Percentiles rank a stretch among this genome's conserved stretches.
These are phyloP conservation scores for Salvelinus sp. DNA, from an alignment of 2,113 vertebrate species.

Conservation along the genomic window DNA sequence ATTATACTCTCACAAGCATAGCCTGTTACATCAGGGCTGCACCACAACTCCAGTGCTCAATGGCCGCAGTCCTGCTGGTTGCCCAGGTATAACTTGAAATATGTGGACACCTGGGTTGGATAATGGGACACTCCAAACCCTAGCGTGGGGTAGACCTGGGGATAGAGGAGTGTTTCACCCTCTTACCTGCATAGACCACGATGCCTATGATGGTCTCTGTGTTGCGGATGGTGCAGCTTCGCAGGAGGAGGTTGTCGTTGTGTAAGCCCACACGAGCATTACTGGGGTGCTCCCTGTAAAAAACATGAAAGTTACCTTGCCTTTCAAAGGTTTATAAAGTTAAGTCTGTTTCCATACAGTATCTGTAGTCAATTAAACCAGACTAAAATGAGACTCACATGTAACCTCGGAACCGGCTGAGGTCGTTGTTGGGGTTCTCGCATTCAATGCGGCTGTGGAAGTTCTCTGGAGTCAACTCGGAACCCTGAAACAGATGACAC, in stretches of 20 bases:
- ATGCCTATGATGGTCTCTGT: conserved; percentile 89
- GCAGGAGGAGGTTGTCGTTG: conserved; percentile 88
- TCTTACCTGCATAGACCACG: conserved; percentile 92
- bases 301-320: not conserved
- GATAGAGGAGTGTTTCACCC: not conserved
- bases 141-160: not conserved
- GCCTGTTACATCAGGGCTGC: no score
- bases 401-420: conserved; percentile 86
- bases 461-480: conserved; percentile 82
- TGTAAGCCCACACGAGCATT: conserved; percentile 83
- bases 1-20: no score
- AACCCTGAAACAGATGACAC: conserved; percentile 68
- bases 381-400: conserved; percentile 79
- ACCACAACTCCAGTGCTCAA: no score
- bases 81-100: no score
- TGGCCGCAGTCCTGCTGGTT: no score
- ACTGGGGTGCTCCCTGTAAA: conserved; percentile 80
- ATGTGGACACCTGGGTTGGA: no score
- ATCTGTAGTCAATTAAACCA: not conserved
- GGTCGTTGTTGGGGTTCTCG: conserved; percentile 90
- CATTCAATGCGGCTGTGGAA: conserved; percentile 88
- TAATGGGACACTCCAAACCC: not conserved
- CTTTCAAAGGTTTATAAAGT: no score
- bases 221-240: conserved; percentile 91
- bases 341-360: not conserved